A percentile compares a stretch with the other conserved stretches of the same genome.
phyloP scores from a whole-genome alignment of 2,797 vertebrate species.

The Allobates femoralis region DNA sequence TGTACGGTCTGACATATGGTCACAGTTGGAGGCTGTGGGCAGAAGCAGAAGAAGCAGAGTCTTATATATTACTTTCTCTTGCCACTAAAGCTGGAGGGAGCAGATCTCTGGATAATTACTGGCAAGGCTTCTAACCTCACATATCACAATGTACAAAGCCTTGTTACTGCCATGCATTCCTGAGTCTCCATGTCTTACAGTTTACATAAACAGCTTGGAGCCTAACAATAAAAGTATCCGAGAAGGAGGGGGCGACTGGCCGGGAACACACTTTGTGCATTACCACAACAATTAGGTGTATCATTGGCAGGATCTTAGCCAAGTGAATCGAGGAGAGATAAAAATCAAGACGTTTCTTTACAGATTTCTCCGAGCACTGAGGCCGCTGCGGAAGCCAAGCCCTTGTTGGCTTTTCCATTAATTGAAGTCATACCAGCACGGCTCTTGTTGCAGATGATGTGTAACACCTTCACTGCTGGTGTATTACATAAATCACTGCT shows the following conservation, averaged over 20 bases:
- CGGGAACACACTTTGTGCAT: slow-evolving; percentile 66
- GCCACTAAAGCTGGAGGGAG: slow-evolving; percentile 39
- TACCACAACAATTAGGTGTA: slow-evolving; percentile 70
- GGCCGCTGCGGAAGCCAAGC: slow-evolving; percentile 60
- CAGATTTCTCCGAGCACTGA: slow-evolving; percentile 60
- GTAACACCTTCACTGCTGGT: slow-evolving; percentile 52
- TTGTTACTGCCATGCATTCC: slow-evolving; percentile 50
- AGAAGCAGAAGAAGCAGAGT: neutral
- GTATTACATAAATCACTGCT: slow-evolving; percentile 18
- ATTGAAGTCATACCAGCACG: slow-evolving; percentile 60
- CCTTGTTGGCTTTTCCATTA: slow-evolving; percentile 62
- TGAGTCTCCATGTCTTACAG: slow-evolving; percentile 11
- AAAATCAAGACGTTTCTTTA: slow-evolving; percentile 63
- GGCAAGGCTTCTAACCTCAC: slow-evolving; percentile 50
- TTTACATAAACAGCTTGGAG: slow-evolving; percentile 59
- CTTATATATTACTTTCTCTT: slow-evolving; percentile 10
- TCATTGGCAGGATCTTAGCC: slow-evolving; percentile 68
- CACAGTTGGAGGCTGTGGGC: slow-evolving; percentile 25
- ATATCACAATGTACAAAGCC: slow-evolving; percentile 23
- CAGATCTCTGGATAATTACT: slow-evolving; percentile 53
- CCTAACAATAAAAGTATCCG: slow-evolving; percentile 66
- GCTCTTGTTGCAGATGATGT: slow-evolving; percentile 57
- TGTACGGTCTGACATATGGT: slow-evolving; percentile 14
- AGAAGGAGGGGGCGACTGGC: slow-evolving; percentile 29
- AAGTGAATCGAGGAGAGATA: slow-evolving; percentile 68